These are phyloP conservation scores for Volucella inanis DNA, from an alignment of 2,888 invertebrate species.

Conservation along the genomic window DNA sequence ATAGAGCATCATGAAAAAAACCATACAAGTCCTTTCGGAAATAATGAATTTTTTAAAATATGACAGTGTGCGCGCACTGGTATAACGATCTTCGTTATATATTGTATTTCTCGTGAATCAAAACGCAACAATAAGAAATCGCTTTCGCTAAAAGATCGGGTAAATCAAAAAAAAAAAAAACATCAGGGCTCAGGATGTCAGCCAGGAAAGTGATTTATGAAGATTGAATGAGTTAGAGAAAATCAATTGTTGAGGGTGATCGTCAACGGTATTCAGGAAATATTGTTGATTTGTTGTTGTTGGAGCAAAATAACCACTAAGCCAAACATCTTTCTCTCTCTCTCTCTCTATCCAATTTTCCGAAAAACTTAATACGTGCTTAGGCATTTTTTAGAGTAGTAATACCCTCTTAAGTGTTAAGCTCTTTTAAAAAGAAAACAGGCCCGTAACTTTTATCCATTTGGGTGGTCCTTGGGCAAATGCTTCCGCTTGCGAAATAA, in stretches of 20 bases:
- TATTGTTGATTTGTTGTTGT: too few relatives aligned
- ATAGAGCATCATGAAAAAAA: background rate
- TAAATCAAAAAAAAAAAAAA: slow-evolving; percentile 24
- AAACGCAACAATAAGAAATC: background rate
- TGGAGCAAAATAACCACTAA: fast-evolving
- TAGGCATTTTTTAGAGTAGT: too few relatives aligned
- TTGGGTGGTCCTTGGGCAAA: too few relatives aligned
- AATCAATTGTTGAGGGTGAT: slow-evolving; percentile 15
- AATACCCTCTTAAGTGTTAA: too few relatives aligned
- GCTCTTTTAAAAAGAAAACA: fast-evolving
- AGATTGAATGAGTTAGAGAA: slow-evolving; percentile 16
- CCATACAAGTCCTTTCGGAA: slow-evolving; percentile 13
- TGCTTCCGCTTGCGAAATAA: too few relatives aligned
- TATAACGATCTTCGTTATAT: slow-evolving; percentile 8
- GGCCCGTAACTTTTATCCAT: too few relatives aligned
- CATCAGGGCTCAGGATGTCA: background rate
- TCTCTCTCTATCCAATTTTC: too few relatives aligned
- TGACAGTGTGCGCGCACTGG: slow-evolving; percentile 5
- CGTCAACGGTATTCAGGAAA: background rate
- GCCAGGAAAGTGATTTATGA: slow-evolving; percentile 33
- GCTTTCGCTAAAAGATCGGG: slow-evolving; percentile 26
- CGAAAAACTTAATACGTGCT: too few relatives aligned
- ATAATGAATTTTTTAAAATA: slow-evolving; percentile 24
- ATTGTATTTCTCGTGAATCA: background rate
- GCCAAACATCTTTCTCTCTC: too few relatives aligned